Conservation (phyloP, 2,888 invertebrate species). For the Bhutanitis thaidina region DNA sequence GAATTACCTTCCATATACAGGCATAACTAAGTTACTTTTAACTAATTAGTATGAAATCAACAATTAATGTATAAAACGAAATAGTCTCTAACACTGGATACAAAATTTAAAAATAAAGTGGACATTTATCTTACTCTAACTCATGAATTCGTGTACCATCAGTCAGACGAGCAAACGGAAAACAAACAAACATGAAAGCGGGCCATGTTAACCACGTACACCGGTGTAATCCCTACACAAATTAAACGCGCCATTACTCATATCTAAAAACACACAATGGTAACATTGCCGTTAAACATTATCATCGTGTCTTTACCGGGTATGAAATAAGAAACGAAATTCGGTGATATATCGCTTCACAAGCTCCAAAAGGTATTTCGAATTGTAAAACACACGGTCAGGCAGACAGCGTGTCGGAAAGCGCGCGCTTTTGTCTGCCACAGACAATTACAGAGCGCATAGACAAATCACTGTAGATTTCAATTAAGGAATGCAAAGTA, state of each 20-base stretch:
- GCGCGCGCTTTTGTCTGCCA: conserved; percentile 46
- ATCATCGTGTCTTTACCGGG: conserved; percentile 11
- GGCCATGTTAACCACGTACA: conserved; percentile 28
- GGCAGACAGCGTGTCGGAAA: conserved; percentile 55
- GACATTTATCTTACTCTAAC: neutral
- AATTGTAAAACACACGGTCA: conserved; percentile 31
- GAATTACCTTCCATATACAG: too few species aligned
- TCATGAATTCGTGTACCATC: neutral
- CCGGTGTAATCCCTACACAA: conserved; percentile 53
- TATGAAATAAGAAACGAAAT: conserved; percentile 30
- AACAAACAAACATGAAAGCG: conserved; percentile 34
- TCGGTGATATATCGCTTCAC: conserved; percentile 46
- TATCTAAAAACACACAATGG: conserved; percentile 20
- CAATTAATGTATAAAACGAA: too few species aligned
- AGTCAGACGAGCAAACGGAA: neutral
- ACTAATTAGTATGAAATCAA: too few species aligned
- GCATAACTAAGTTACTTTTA: too few species aligned
- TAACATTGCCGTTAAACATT: conserved; percentile 19
- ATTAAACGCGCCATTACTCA: conserved; percentile 45
- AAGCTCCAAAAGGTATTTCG: conserved; percentile 30
- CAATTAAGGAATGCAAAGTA: neutral
- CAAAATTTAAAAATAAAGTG: neutral
- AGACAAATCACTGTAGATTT: conserved; percentile 15
- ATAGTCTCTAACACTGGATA: too few species aligned
- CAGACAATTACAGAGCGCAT: conserved; percentile 30